These are phyloP conservation scores for Cephus nigrinus DNA, from an alignment of 2,888 invertebrate species.

Conservation along the genomic window DNA sequence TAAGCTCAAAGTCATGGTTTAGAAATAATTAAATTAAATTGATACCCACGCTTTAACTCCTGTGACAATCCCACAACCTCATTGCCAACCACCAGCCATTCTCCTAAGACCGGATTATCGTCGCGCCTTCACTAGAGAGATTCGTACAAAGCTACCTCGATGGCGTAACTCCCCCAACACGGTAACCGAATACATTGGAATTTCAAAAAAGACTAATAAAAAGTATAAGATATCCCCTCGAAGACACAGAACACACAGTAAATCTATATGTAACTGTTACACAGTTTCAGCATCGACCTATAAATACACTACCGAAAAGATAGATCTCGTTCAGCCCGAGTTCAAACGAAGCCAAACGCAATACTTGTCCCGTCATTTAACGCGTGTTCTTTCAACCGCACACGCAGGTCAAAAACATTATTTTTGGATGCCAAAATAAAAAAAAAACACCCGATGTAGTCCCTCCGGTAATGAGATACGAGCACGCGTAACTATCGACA, in stretches of 20 bases:
- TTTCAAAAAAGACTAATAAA: neutral
- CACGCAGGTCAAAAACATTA: neutral
- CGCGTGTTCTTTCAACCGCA: neutral
- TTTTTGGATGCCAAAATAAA: neutral
- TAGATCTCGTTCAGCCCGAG: neutral
- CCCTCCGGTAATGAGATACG: neutral
- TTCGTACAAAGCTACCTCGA: neutral
- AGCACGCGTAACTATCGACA: neutral
- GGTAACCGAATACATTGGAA: neutral
- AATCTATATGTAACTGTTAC: neutral
- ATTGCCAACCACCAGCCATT: neutral
- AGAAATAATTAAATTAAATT: neutral
- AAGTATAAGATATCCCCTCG: neutral
- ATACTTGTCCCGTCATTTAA: neutral
- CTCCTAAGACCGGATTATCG: too few relatives aligned
- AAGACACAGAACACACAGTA: neutral
- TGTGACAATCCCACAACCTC: neutral
- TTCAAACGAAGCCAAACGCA: neutral
- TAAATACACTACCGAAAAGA: neutral
- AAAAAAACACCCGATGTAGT: neutral
- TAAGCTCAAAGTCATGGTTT: neutral
- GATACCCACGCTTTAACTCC: neutral
- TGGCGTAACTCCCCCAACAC: neutral
- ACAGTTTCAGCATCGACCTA: neutral
- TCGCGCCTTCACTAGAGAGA: neutral